Percentiles rank a stretch among this genome's conserved stretches.
These are phyloP conservation scores for Eilema depressum DNA, from an alignment of 2,888 invertebrate genomes.

Conservation along the genomic window DNA sequence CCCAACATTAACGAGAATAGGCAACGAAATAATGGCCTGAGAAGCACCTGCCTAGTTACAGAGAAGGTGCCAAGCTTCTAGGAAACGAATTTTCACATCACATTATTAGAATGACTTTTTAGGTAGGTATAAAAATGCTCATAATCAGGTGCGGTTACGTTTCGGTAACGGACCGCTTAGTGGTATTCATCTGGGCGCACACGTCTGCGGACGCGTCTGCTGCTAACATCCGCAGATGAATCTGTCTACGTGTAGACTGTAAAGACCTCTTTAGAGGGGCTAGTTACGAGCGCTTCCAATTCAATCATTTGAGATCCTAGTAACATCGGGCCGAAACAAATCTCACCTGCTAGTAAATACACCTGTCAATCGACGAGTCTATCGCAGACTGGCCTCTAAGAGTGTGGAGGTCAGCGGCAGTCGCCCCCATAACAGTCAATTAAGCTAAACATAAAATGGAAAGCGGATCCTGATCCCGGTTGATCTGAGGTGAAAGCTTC, in stretches of 20 bases:
- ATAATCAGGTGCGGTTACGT: too few species aligned
- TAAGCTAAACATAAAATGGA: slow-evolving; percentile 2
- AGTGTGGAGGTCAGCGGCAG: background rate
- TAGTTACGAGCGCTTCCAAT: too few species aligned
- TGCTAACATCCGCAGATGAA: too few species aligned
- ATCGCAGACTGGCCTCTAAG: background rate
- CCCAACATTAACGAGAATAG: slow-evolving; percentile 10
- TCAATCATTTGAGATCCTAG: background rate
- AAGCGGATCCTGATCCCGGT: background rate
- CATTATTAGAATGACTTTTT: background rate
- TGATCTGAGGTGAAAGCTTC: background rate
- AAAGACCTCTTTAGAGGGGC: too few species aligned
- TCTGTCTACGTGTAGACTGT: too few species aligned
- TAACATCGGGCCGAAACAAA: background rate
- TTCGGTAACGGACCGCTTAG: too few species aligned
- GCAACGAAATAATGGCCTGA: slow-evolving; percentile 1
- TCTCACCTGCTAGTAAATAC: background rate
- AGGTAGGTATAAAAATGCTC: background rate
- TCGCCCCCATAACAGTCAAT: background rate
- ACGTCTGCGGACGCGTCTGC: too few species aligned
- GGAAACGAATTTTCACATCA: background rate
- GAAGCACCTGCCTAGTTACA: background rate
- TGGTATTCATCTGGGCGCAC: too few species aligned
- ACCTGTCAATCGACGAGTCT: background rate
- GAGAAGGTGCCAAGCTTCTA: slow-evolving; percentile 4